Base-by-base conservation (phyloP, 2,113 vertebrate genomes). In the Nibea coibor region DNA sequence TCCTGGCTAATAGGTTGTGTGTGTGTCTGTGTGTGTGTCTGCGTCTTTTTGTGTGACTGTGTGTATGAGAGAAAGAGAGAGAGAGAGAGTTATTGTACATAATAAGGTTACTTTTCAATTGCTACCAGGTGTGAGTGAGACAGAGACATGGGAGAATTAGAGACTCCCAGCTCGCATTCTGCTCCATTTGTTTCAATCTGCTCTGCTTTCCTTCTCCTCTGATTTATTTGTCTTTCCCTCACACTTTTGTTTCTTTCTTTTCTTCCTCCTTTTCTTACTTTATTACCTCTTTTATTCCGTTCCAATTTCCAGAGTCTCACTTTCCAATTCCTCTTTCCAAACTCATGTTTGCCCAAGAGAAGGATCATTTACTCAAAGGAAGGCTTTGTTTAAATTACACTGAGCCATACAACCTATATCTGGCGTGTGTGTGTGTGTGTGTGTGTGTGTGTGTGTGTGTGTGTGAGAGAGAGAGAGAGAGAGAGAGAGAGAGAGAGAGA, bases 81-180 rank as follows among this genome's bases (percentile, higher is more conserved):
- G 11, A 59, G 39, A 15, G 73, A 57, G 74, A 78, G 59, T 81
- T 79, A 81, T 78, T 76, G 73, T 48, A 58, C 42, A 77, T 85
- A 86, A 87, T 90, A 87, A 76, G 66, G 80, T 87, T 85, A 87
- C 83, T 81, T 81, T 81, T 79, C 78, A 87, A 90, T 90, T 90
- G 85, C 83, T 88, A 88, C 83, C 85, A 90, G 88, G 85, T 88
- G 86, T 83, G 83, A 81, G 67, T 78, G 80, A 85, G 69, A 71
- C 73, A 42, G 35, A 79, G 83, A 87, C 53, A 19, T 78, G 56
- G 74, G 62, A 83, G 77, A 81, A 83, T 85, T 53, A 56, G 54
- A 86, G 69, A 81, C 72, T 85, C 76, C 64, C 80, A 65, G 51
- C 76, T 72, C 57, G 0, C 53, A 78, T 83, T 81, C 50, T 79